phyloP scores from a whole-genome alignment of 2,797 vertebrate species.

The Mormyrus proboscirostris region DNA sequence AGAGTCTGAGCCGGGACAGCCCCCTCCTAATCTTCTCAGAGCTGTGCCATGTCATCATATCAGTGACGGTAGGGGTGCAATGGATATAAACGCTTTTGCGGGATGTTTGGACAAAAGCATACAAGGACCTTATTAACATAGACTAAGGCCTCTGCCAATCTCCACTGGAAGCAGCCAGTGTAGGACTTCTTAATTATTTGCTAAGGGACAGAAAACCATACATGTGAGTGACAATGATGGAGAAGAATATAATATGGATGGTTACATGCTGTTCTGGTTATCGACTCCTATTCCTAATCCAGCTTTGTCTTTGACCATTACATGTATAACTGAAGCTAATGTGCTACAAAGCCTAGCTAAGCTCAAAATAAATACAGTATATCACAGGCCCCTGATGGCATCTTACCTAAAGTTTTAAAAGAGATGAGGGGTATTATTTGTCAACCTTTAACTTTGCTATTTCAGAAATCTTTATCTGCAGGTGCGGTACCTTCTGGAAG shows the following conservation, averaged over 20 bases:
- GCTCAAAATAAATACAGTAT: background rate
- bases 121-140: background rate
- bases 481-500: background rate
- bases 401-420: background rate
- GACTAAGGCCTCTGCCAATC: background rate
- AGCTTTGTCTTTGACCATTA: background rate
- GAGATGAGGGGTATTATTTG: background rate
- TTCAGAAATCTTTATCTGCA: background rate
- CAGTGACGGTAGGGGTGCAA: slow-evolving; percentile 56
- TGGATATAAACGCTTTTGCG: slow-evolving; percentile 48
- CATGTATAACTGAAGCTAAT: background rate
- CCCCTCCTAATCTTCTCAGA: slow-evolving; percentile 38
- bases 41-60: slow-evolving; percentile 63
- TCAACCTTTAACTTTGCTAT: background rate
- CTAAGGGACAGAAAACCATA: background rate
- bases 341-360: background rate
- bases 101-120: slow-evolving; percentile 52
- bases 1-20: slow-evolving; percentile 59
- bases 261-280: background rate
- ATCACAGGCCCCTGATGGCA: background rate
- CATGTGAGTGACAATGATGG: background rate
- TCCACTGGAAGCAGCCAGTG: background rate
- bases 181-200: background rate
- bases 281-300: background rate
- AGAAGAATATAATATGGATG: background rate